Percentiles rank a stretch among this genome's conserved stretches.
These are phyloP conservation scores for Drosophila neutralis DNA, from an alignment of 2,888 invertebrate genomes.

Conservation along the genomic window DNA sequence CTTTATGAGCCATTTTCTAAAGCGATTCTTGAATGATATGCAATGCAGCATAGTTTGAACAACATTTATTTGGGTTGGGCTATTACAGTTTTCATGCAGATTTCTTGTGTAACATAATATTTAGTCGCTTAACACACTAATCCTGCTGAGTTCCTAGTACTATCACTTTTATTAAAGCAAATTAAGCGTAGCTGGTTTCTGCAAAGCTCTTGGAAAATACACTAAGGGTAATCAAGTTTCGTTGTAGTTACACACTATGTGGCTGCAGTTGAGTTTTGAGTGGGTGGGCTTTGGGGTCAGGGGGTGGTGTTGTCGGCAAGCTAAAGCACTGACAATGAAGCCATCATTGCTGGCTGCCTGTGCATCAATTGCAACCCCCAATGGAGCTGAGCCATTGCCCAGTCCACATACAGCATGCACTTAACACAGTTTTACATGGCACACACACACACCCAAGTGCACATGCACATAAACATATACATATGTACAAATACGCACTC, in stretches of 20 bases:
- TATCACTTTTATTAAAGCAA: neutral
- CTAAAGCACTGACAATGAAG: conserved; percentile 65
- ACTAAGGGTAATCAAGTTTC: conserved; percentile 24
- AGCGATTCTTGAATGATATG: neutral
- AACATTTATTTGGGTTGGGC: neutral
- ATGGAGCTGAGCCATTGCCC: conserved; percentile 40
- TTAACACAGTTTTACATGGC: conserved; percentile 68
- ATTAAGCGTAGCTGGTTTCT: neutral
- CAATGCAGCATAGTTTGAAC: neutral
- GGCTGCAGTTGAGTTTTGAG: conserved; percentile 21
- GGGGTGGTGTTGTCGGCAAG: conserved; percentile 7
- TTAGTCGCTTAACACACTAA: neutral
- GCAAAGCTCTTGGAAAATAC: neutral
- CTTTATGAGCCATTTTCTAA: neutral
- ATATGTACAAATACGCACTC: conserved; percentile 1
- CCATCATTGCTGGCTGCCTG: conserved; percentile 58
- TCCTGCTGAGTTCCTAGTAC: neutral
- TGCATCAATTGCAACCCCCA: conserved; percentile 60
- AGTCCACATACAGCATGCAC: conserved; percentile 56
- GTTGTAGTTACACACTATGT: neutral
- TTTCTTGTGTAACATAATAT: neutral
- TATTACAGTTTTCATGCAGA: neutral
- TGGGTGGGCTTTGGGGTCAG: conserved; percentile 11
- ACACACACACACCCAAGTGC: conserved; percentile 6
- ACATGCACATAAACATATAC: conserved; percentile 10